Percentiles rank a stretch among this genome's conserved stretches.
These are phyloP conservation scores for Cryptus armator DNA, from an alignment of 2,888 invertebrate genomes.

Conservation along the genomic window DNA sequence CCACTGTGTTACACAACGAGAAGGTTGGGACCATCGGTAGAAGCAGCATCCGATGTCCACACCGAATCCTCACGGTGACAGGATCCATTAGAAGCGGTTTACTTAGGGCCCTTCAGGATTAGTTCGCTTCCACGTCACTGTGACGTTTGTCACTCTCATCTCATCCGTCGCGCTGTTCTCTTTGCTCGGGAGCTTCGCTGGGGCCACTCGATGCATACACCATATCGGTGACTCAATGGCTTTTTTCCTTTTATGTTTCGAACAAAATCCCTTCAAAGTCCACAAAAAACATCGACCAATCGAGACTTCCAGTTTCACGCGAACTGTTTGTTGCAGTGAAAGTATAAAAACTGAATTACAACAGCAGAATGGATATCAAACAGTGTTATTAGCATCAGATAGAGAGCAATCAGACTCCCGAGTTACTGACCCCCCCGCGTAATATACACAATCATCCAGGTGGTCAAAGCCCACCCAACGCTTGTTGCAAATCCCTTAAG, in stretches of 20 bases:
- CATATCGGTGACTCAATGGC: not conserved
- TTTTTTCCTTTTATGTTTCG: not conserved
- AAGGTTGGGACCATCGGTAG: constrained; percentile 20
- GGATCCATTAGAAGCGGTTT: constrained; percentile 82
- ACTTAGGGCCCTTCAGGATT: constrained; percentile 79
- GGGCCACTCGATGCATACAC: not conserved
- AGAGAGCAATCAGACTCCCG: not conserved
- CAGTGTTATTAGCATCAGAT: not conserved
- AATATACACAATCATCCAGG: constrained; percentile 1
- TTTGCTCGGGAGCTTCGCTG: constrained; percentile 32
- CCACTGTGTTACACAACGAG: constrained; percentile 37
- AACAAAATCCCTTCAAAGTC: not conserved
- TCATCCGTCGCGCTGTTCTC: constrained; percentile 21
- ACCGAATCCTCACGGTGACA: constrained; percentile 76
- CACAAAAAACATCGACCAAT: not conserved
- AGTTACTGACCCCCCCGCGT: not conserved
- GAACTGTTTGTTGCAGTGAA: too few relatives aligned
- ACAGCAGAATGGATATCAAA: too few relatives aligned
- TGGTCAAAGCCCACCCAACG: constrained; percentile 6
- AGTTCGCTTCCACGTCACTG: constrained; percentile 68
- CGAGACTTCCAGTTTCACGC: not conserved
- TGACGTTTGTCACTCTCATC: constrained; percentile 43
- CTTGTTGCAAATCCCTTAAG: constrained; percentile 81
- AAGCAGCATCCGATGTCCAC: constrained; percentile 64
- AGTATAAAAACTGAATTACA: too few relatives aligned